Evolutionary conservation across 92 coral and sea anemone species (phyloP).

Genomic region (Galaxea fascicularis): DNA sequence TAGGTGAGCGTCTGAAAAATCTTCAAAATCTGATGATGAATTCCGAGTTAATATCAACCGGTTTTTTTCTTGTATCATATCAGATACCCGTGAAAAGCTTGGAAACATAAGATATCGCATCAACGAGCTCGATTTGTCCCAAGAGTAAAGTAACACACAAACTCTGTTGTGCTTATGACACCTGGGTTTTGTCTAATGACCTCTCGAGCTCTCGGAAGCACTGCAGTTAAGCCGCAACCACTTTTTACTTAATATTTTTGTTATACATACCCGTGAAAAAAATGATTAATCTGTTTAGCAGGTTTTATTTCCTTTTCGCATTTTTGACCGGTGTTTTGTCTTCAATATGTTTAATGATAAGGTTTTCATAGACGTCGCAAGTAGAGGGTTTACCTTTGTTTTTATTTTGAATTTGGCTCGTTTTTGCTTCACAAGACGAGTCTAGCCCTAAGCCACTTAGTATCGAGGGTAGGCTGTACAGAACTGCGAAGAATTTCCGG

Average conservation of each 20-base stretch:
- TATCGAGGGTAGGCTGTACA: not conserved
- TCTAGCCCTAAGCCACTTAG: conserved; percentile 37
- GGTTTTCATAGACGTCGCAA: conserved; percentile 8
- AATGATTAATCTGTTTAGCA: not conserved
- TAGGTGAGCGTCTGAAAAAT: too few species aligned
- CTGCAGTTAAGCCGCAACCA: conserved; percentile 2
- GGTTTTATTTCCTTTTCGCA: not conserved
- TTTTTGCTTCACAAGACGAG: conserved; percentile 2
- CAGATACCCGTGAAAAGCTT: too few species aligned
- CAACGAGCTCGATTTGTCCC: not conserved
- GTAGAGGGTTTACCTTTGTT: not conserved
- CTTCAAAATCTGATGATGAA: too few species aligned
- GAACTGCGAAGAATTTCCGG: conserved; percentile 54
- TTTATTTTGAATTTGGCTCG: not conserved
- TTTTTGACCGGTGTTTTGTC: not conserved
- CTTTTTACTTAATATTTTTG: conserved; percentile 40
- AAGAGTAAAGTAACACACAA: not conserved
- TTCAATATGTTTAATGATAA: not conserved
- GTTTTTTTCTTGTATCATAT: too few species aligned
- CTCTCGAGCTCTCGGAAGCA: conserved; percentile 32
- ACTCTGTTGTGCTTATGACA: not conserved
- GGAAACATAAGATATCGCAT: not conserved
- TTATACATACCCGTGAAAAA: conserved; percentile 14
- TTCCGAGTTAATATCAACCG: too few species aligned
- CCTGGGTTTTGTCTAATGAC: not conserved